Conservation (phyloP, 2,888 invertebrate genomes). For the Lacanobia oleracea region DNA sequence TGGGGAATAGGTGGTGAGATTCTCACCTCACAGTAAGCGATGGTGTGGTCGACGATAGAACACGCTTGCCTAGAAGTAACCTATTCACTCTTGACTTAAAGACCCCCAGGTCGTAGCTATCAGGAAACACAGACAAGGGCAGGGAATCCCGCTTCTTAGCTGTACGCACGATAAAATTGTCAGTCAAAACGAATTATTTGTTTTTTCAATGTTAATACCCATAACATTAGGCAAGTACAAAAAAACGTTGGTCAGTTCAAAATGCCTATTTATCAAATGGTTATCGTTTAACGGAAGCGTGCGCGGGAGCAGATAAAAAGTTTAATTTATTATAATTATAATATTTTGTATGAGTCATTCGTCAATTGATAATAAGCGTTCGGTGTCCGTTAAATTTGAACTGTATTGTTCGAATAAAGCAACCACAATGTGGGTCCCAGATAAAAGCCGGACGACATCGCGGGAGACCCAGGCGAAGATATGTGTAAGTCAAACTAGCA, state of each 20-base stretch:
- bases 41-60: no score
- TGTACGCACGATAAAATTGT: background rate
- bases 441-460: no score
- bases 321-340: slow-evolving; percentile 51
- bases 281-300: slow-evolving; percentile 58
- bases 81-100: no score
- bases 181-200: background rate
- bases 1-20: no score
- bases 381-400: slow-evolving; percentile 18
- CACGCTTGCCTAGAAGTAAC: no score
- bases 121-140: no score
- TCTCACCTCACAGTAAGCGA: no score
- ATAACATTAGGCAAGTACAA: background rate
- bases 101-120: no score
- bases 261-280: slow-evolving; percentile 34
- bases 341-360: slow-evolving; percentile 40
- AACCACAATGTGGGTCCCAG: no score
- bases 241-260: slow-evolving; percentile 23
- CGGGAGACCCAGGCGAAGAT: no score
- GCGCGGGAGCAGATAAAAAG: slow-evolving; percentile 50
- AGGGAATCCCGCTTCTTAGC: no score
- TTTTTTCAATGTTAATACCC: background rate
- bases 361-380: slow-evolving; percentile 44
- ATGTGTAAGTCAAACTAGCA: no score
- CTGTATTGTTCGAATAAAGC: background rate